phyloP scores from a whole-genome alignment of 2,113 vertebrate species.

The Prietella phreatophila region DNA sequence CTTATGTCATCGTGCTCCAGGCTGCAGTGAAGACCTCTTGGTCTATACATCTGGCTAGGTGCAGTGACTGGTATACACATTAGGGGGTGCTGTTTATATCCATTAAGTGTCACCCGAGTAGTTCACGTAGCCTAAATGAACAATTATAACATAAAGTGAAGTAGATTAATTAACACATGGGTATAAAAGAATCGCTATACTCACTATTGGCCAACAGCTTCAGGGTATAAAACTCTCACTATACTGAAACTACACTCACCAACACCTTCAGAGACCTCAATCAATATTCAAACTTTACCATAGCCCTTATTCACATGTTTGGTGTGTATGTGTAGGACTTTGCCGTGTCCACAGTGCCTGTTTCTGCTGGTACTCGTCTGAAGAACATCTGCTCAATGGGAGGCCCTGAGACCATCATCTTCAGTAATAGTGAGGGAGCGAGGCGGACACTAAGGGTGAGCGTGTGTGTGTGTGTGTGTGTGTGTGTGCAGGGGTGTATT shows the following conservation, averaged over 20 bases:
- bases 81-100: not conserved
- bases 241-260: not conserved
- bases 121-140: not conserved
- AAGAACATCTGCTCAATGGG: slow-evolving; percentile 89
- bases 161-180: not conserved
- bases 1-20: too few species aligned
- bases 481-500: not conserved
- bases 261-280: not conserved
- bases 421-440: slow-evolving; percentile 79
- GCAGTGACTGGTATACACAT: not conserved
- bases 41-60: not conserved
- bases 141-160: not conserved
- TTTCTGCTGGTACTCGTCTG: slow-evolving; percentile 78
- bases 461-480: not conserved
- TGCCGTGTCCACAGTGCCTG: slow-evolving; percentile 83
- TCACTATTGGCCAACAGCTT: not conserved
- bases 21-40: too few species aligned
- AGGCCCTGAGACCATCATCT: slow-evolving; percentile 82
- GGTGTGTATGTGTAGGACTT: slow-evolving; percentile 75
- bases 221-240: not conserved
- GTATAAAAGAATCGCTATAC: not conserved
- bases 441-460: slow-evolving; percentile 82
- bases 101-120: not conserved
- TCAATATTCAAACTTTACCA: not conserved
- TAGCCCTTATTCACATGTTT: not conserved